Evolutionary conservation across 2,888 invertebrate genomes (phyloP), one percentile per base, ranked within the genome.

Genomic region (Xestia rhomboidea): DNA sequence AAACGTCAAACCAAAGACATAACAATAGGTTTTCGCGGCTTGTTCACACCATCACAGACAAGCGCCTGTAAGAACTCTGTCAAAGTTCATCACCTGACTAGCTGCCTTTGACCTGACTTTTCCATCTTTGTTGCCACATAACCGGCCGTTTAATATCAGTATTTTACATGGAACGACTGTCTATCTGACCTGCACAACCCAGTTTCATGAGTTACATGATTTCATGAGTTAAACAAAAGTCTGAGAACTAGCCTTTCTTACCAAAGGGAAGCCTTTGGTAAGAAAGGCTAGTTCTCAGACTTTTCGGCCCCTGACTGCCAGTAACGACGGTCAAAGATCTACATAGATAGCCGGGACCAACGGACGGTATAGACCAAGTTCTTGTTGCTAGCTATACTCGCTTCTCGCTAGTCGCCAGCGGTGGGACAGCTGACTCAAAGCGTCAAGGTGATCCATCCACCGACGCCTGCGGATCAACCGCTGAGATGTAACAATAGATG

Each of bases 401-500:
- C 64, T 64, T 41, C 1, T 41, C n/a, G 41, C 64, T 41, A 41
- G 11, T n/a, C 41, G 41, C 64, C 18, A 64, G 41, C 41, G 8
- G 15, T n/a, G 8, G 41, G n/a, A 64, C 64, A 7, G 15, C 8
- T 41, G 7, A n/a, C 41, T 8, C 64, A n/a, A 41, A 11, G 41
- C n/a, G 7, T 7, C 24, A 24, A 46, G n/a, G 38, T 38, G 79
- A 79, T 54, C 15, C 79, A 30, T 15, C 30, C 21, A 2, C 54
- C n/a, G 21, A 4, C 27, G 10, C 10, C n/a, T 7, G 54, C 8
- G 72, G 15, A 0, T 38, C 44, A 62, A 15, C 24, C 44, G 30
- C 46, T 21, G 21, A 27, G 34, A 44, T 54, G 38, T 71, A n/a
- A 64, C 72, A 44, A 54, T 21, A 44, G 30, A n/a, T 46, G 77